These are phyloP conservation scores for Triplophysa siluroides DNA, from an alignment of 2,113 vertebrate genomes.

Conservation along the genomic window DNA sequence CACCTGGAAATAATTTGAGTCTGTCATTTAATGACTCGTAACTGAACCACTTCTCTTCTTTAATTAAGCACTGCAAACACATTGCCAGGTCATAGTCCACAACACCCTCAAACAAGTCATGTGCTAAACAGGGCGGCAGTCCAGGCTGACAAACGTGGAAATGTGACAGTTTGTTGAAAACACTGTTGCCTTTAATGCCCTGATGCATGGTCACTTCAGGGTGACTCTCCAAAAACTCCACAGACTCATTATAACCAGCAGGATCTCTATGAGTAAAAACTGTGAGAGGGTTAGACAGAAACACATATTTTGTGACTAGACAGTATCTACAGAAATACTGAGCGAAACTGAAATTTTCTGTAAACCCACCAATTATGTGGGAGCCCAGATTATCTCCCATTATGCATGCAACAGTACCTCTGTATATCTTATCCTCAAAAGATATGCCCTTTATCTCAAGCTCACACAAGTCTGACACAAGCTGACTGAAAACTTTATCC, in stretches of 20 bases:
- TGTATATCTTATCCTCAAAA: constrained; percentile 18
- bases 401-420: constrained; percentile 34
- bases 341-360: constrained; percentile 41
- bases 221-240: constrained; percentile 39
- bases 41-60: constrained; percentile 49
- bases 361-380: constrained; percentile 49
- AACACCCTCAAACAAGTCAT: constrained; percentile 43
- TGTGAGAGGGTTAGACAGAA: constrained; percentile 35
- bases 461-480: constrained; percentile 38
- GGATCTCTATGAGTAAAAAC: constrained; percentile 42
- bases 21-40: constrained; percentile 45
- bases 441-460: constrained; percentile 42
- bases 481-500: constrained; percentile 15
- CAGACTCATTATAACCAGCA: constrained; percentile 20
- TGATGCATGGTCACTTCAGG: constrained; percentile 38
- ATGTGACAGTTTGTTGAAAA: constrained; percentile 44
- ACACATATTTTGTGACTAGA: constrained; percentile 19
- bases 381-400: constrained; percentile 32
- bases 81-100: neutral
- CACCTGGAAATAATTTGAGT: constrained; percentile 49
- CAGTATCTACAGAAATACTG: constrained; percentile 51
- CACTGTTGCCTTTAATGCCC: constrained; percentile 45
- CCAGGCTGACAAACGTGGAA: constrained; percentile 45
- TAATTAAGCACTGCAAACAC: constrained; percentile 46
- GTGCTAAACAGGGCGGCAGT: constrained; percentile 34